phyloP scores from a whole-genome alignment of 2,113 vertebrate species.

The Fulmarus glacialis region DNA sequence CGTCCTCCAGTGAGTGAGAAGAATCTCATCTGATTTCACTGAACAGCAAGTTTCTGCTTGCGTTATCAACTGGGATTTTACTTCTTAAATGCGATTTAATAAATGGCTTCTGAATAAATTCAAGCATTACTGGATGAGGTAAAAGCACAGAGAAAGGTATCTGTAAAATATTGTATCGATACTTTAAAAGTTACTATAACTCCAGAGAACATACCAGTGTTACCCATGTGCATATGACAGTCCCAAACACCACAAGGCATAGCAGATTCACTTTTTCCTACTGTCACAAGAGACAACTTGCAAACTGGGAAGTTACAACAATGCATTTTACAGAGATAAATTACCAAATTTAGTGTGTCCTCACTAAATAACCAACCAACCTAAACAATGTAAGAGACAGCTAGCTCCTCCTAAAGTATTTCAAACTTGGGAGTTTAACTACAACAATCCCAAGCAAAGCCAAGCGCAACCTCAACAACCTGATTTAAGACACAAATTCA shows the following conservation, averaged over 20 bases:
- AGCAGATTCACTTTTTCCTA: neutral
- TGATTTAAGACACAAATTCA: neutral
- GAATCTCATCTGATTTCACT: neutral
- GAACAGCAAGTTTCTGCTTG: neutral
- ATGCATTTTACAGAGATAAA: neutral
- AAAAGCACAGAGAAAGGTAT: neutral
- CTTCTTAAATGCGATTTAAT: neutral
- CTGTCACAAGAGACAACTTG: neutral
- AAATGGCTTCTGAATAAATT: neutral
- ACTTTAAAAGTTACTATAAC: neutral
- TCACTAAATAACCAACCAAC: neutral
- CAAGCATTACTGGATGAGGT: neutral
- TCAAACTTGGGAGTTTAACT: neutral
- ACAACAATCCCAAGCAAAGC: neutral
- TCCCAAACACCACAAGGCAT: neutral
- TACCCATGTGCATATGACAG: accelerated
- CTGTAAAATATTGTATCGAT: accelerated
- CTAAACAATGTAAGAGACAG: neutral
- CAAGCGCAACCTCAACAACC: neutral
- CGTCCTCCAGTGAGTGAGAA: neutral
- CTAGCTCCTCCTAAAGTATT: neutral
- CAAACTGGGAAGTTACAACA: neutral
- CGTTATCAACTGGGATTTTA: neutral
- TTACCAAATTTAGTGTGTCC: neutral
- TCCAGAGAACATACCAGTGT: neutral